Evolutionary conservation across 1,140 invertebrate genomes (phyloP).

Genomic region (Hermetia illucens): DNA sequence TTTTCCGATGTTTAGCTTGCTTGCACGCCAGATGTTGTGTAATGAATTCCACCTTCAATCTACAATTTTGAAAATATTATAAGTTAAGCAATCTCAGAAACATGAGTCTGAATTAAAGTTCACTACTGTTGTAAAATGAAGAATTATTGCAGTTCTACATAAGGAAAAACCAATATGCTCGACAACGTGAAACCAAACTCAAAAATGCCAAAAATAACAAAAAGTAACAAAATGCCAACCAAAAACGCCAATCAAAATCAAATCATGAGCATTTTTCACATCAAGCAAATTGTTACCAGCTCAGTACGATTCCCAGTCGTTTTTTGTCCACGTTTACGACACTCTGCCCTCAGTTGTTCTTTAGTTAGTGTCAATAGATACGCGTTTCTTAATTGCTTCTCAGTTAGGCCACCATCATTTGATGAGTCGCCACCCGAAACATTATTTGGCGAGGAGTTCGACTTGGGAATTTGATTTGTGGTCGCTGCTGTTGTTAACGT

Average conservation of each 20-base stretch:
- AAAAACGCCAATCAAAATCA: slow-evolving; percentile 1
- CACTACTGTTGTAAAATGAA: no score
- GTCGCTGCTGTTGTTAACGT: neutral
- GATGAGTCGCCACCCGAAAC: neutral
- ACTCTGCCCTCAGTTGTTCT: slow-evolving; percentile 43
- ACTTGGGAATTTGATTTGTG: neutral
- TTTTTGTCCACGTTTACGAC: slow-evolving; percentile 42
- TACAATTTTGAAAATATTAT: no score
- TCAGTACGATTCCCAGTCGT: slow-evolving; percentile 44
- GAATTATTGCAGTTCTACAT: no score
- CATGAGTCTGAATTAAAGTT: no score
- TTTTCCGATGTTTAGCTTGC: no score
- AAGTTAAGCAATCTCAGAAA: no score
- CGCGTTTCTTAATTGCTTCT: slow-evolving; percentile 17
- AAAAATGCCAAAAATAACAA: slow-evolving; percentile 2
- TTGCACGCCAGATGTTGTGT: no score
- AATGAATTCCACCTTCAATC: no score
- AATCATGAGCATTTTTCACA: neutral
- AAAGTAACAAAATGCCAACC: no score
- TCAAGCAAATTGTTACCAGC: slow-evolving; percentile 34
- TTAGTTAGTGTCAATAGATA: slow-evolving; percentile 39
- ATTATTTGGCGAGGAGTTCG: neutral
- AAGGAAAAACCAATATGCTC: neutral
- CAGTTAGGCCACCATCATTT: slow-evolving; percentile 1
- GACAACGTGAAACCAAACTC: neutral